phyloP scores from a whole-genome alignment of 1,140 invertebrate genomes.

The Drosophila nikananu region DNA sequence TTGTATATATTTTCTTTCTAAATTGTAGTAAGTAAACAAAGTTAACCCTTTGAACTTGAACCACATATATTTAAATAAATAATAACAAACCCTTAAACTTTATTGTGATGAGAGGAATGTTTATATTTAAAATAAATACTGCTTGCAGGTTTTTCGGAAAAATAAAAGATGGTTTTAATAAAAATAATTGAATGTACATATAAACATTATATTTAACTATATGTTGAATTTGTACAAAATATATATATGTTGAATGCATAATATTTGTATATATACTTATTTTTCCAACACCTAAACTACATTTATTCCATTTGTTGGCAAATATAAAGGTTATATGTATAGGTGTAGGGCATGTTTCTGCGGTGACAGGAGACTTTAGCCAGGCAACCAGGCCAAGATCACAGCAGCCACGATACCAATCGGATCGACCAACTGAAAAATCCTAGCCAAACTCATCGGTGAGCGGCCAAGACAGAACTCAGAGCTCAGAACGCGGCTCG shows the following conservation, averaged over 20 bases:
- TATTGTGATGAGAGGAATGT: no score
- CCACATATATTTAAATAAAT: no score
- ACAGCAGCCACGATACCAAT: constrained; percentile 49
- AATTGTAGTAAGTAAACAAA: no score
- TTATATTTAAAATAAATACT: neutral
- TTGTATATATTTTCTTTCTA: no score
- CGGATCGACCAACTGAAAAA: constrained; percentile 22
- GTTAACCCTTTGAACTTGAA: no score
- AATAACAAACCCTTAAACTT: no score
- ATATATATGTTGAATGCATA: no score
- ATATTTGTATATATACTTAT: no score
- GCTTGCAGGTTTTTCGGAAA: neutral
- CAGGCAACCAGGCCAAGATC: constrained; percentile 50
- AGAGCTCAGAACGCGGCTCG: constrained; percentile 6
- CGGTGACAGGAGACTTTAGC: neutral
- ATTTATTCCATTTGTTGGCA: neutral
- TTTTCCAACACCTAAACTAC: neutral
- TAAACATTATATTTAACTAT: no score
- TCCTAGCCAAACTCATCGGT: constrained; percentile 3
- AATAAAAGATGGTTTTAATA: no score
- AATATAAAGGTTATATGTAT: neutral
- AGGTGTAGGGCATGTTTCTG: neutral
- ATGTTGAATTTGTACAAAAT: no score
- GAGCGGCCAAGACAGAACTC: constrained; percentile 18
- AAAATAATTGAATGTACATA: no score